Base-by-base conservation (phyloP, 2,888 invertebrate genomes). In the Octonoba sinensis region DNA sequence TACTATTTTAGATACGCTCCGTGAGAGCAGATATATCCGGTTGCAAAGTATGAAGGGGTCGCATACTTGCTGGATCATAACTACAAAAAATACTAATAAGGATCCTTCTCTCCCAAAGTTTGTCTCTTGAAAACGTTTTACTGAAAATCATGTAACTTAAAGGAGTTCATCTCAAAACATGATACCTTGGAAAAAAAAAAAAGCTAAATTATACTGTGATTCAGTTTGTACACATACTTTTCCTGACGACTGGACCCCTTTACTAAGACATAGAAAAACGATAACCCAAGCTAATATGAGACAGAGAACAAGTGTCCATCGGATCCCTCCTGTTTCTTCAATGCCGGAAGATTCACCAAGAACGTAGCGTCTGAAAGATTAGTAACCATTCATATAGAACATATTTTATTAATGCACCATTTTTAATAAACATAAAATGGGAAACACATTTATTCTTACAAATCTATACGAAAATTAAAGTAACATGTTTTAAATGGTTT, bases 261-360 rank as follows among this genome's bases (percentile, higher is more conserved):
- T 86, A 78, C 86, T 84, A 60, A 87, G 77, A 71, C 86, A 86
- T 11, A 86, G 69, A 59, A 85, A 85, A 22, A 86, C 85, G 84
- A 94, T 93, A 72, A 92, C 87, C 95, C 95, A 95, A 75, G 94
- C 94, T 72, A 92, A 90, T 1, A 94, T 90, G 15, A 95, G 90
- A 87, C 94, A 94, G 3, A 92, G 89, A 3, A 93, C 94, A 89
- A 95, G 91, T 76, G 93, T 91, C 89, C 91, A 91, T 69, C 88
- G 87, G 36, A 89, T 86, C 1, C 86, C 86, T 44, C 88, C 88
- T 69, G 85, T 86, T 47, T 86, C 82, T 62, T 86, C 86, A 85
- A 93, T 93, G 82, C 94, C 94, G 47, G 91, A 89, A n/a, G 94
- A 93, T 84, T 93, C 88, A 18, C 92, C 91, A 84, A 93, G 89